Base-by-base conservation (phyloP, 2,113 vertebrate species). In the Prochilodus magdalenae region DNA sequence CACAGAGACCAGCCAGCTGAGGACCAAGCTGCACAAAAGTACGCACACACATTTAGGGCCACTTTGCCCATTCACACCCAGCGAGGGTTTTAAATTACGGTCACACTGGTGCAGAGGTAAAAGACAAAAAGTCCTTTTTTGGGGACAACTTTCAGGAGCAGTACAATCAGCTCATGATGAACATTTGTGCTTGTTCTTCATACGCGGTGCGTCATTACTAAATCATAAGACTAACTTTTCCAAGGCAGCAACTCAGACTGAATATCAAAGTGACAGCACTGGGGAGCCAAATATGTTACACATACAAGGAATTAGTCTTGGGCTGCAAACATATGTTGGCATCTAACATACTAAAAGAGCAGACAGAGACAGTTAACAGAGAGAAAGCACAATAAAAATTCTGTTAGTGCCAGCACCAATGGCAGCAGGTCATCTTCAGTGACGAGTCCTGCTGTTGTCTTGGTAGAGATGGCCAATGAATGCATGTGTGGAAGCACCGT, bases 51-150 rank as follows among this genome's bases (percentile, higher is more conserved):
- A 55, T 29, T 85, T 67, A 82, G 57, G 86, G 69, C 77, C 70
- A 81, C 44, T 30, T 65, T 73, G 44, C 67, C 53, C 8, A 49
- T 18, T 73, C 24, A 73, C 15, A 20, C 16, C 47, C 62, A 40
- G 36, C 22, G 69, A 51, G 55, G 12, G 55, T 60, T 92, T 79
- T 92, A 91, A 91, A 91, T 88, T 82, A 81, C 72, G 89, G 88
- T 89, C 80, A 87, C 89, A 86, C 83, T 78, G 89, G 86, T 86
- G 81, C 75, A 33, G 88, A 85, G 87, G 90, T 20, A 27, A 67
- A 77, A 85, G 77, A 83, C 66, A 44, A 4, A 44, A 36, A 36
- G 36, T 84, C 62, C 74, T 47, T 82, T 79, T 29, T 71, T 80
- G 78, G 6, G 69, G 33, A 16, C 49, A 51, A 51, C 49, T 15